Evolutionary conservation across 2,113 vertebrate species (phyloP).

Genomic region (Ictidomys tridecemlineatus): DNA sequence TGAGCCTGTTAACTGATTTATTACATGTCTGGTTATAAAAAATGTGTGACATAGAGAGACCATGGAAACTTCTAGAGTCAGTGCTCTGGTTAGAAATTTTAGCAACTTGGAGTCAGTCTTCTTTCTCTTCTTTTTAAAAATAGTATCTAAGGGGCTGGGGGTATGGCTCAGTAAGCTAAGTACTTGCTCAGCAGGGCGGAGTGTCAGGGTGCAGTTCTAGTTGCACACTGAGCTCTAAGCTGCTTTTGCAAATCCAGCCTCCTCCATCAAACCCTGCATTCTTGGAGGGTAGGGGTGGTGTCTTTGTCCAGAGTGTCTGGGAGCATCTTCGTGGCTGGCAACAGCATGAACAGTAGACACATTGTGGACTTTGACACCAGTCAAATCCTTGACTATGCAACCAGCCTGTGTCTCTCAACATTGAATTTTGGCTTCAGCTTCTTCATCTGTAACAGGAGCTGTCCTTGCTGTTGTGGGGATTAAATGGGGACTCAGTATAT

Average conservation of each 20-base stretch:
- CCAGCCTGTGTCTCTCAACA: not conserved
- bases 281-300: not conserved
- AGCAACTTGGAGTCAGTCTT: not conserved
- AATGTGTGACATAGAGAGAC: not conserved
- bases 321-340: not conserved
- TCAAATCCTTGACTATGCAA: not conserved
- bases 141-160: no score
- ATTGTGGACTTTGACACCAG: not conserved
- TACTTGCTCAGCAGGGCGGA: not conserved
- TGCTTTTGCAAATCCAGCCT: not conserved
- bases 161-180: no score
- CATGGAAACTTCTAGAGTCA: not conserved
- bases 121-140: not conserved
- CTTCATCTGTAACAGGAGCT: not conserved
- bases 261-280: not conserved
- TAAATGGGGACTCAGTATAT: not conserved
- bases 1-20: not conserved
- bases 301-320: not conserved
- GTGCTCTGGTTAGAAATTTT: not conserved
- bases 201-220: accelerated
- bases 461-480: not conserved
- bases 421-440: not conserved
- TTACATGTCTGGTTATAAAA: not conserved
- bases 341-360: not conserved
- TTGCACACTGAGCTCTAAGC: not conserved